These are phyloP conservation scores for Augochlora pura DNA, from an alignment of 1,140 invertebrate genomes.

Conservation along the genomic window DNA sequence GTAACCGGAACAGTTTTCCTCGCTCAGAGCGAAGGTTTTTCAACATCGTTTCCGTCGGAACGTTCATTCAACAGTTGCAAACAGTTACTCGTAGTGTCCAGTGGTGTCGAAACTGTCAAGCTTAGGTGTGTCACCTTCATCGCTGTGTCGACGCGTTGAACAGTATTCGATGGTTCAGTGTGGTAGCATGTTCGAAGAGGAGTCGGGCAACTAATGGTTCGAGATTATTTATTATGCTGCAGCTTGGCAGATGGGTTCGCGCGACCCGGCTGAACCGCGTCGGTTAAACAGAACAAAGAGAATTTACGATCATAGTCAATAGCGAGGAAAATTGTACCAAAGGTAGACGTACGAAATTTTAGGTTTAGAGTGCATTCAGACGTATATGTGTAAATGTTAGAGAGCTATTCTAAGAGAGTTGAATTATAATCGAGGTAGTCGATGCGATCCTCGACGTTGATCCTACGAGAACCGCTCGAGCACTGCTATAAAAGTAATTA, in stretches of 20 bases:
- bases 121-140: background rate
- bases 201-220: background rate
- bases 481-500: background rate
- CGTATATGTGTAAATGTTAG: slow-evolving; percentile 51
- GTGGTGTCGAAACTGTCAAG: too few species aligned
- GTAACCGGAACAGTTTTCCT: too few species aligned
- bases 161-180: slow-evolving; percentile 10
- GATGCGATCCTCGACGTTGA: background rate
- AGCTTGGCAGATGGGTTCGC: background rate
- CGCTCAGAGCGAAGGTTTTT: too few species aligned
- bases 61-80: too few species aligned
- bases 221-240: slow-evolving; percentile 14
- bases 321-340: slow-evolving; percentile 72
- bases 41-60: too few species aligned
- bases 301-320: slow-evolving; percentile 69
- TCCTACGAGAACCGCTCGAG: background rate
- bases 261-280: slow-evolving; percentile 12
- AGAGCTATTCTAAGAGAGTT: slow-evolving; percentile 6
- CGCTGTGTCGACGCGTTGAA: background rate
- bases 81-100: too few species aligned
- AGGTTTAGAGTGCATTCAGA: slow-evolving; percentile 50
- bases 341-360: slow-evolving; percentile 67
- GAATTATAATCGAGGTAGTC: background rate
- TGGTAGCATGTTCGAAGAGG: background rate
- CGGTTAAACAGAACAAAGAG: slow-evolving; percentile 59